Percentiles rank a stretch among this genome's conserved stretches.
Evolutionary conservation across 2,888 invertebrate species (phyloP).

Genomic region (Cerastis rubricosa): DNA sequence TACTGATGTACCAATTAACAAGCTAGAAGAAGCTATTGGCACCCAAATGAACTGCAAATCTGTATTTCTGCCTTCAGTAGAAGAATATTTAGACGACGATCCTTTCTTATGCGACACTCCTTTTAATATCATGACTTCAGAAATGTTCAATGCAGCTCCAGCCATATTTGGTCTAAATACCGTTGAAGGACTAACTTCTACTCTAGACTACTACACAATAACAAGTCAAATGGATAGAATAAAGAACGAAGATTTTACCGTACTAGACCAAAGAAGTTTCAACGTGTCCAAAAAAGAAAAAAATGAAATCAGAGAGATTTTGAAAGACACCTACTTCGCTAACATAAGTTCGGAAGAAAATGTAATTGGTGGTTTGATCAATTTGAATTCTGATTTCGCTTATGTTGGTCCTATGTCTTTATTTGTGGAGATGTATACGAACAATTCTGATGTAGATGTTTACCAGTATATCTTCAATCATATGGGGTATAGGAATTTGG

Average conservation of each 20-base stretch:
- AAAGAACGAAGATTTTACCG: conserved; percentile 81
- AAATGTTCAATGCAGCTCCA: conserved; percentile 84
- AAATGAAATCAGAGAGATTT: conserved; percentile 75
- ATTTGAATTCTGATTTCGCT: conserved; percentile 84
- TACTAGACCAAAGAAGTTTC: conserved; percentile 79
- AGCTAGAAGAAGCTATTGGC: conserved; percentile 83
- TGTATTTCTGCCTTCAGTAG: conserved; percentile 84
- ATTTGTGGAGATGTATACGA: conserved; percentile 81
- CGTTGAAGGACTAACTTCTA: conserved; percentile 89
- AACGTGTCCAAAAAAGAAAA: conserved; percentile 74
- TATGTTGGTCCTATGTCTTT: conserved; percentile 85
- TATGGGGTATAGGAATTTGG: conserved; percentile 84
- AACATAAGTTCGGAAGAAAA: conserved; percentile 81
- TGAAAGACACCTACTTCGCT: conserved; percentile 83
- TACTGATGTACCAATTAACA: conserved; percentile 75
- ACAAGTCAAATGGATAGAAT: conserved; percentile 84
- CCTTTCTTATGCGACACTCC: conserved; percentile 85
- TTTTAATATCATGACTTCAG: conserved; percentile 82
- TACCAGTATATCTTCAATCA: conserved; percentile 84
- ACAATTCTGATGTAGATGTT: conserved; percentile 75
- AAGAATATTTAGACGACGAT: conserved; percentile 80
- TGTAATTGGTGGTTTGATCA: conserved; percentile 84
- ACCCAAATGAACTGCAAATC: conserved; percentile 86
- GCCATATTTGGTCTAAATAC: conserved; percentile 89
- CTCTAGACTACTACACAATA: conserved; percentile 83